Base-by-base conservation (phyloP, 2,888 invertebrate species). In the Troides helena region DNA sequence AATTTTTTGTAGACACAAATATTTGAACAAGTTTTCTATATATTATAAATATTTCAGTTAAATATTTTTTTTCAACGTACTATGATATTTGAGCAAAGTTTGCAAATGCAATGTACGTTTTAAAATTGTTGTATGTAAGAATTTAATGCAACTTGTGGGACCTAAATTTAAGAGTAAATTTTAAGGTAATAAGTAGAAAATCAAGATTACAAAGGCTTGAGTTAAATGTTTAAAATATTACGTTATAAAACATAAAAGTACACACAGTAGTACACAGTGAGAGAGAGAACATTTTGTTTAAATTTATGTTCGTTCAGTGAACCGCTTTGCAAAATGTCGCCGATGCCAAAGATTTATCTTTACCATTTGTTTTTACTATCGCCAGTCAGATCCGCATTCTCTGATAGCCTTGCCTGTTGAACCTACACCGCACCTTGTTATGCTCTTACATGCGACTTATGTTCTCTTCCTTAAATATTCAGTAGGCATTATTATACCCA, bases 371-470 rank as follows among this genome's bases (percentile, higher is more conserved):
- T 67, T 64, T 69, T 64, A 67, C 67, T 64, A 71, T 68, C 61
- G 61, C 46, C 53, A 17, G 61, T 62, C 57, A 67, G 70, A 71
- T 71, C 67, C 70, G 65, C 67, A 71, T 67, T 67, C 70, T 60
- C 70, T 62, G 67, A 67, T 71, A 67, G 67, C 70, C 67, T 67
- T 71, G 62, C 64, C 65, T 71, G 43, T 71, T 71, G 70, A 68
- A 71, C 70, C 65, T 43, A 60, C 64, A 67, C 63, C 63, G 63
- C 7, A 64, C 67, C 70, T 64, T 70, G 63, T n/a, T 18, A 5
- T 53, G n/a, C 53, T n/a, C 30, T 30, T 30, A 30, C 30, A 30
- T 30, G 3, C 30, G 30, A 53, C 18, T n/a, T 12, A 3, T 18
- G 17, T 50, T 14, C 50, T 18, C 14, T 5, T 53, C 53, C n/a